Conservation (phyloP, 2,888 invertebrate genomes). For the Xiphydria camelus region DNA sequence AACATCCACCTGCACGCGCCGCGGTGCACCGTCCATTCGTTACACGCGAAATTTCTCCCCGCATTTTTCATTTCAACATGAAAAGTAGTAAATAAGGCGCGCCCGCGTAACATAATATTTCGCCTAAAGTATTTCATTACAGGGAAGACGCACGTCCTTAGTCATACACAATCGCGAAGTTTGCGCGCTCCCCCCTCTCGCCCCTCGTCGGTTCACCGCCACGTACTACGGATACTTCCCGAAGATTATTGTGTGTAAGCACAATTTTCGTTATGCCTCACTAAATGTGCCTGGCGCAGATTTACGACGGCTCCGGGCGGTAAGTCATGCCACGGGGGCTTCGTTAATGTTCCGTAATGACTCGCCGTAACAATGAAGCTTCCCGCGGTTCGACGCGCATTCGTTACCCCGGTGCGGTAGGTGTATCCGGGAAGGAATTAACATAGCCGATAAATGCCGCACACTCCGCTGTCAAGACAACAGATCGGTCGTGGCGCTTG, state of each 20-base stretch:
- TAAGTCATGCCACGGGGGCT: constrained; percentile 2
- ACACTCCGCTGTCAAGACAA: no score
- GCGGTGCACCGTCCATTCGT: no score
- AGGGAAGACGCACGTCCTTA: no score
- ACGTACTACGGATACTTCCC: no score
- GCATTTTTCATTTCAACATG: no score
- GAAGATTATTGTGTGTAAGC: neutral
- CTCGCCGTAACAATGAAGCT: constrained; percentile 1
- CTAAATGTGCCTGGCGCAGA: neutral
- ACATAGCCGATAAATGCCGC: neutral
- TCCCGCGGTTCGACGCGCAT: neutral
- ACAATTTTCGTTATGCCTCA: constrained; percentile 1
- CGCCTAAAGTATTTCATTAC: neutral
- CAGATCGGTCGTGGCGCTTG: no score
- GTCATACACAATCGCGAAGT: no score
- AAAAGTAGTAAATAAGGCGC: no score
- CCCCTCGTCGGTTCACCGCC: no score
- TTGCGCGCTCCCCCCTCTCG: no score
- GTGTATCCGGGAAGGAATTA: neutral
- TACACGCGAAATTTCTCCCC: no score
- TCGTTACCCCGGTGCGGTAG: neutral
- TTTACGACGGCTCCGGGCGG: neutral
- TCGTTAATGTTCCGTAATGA: constrained; percentile 3
- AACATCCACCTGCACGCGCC: no score
- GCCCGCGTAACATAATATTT: neutral